Evolutionary conservation across 2,888 invertebrate genomes (phyloP).

Genomic region (Temnothorax ravouxi): DNA sequence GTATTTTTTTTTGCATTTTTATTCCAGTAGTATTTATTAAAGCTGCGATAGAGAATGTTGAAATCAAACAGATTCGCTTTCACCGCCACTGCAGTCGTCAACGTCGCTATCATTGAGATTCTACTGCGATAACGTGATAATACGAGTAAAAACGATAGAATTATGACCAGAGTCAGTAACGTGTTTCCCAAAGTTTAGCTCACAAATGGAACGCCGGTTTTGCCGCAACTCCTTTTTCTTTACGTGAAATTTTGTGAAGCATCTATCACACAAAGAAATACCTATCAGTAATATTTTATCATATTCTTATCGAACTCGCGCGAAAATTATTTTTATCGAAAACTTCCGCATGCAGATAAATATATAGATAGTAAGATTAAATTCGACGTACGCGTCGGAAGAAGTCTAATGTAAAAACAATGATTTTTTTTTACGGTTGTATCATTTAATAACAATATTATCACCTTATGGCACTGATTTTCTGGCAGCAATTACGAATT

Average conservation of each 20-base stretch:
- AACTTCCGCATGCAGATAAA: slow-evolving; percentile 1
- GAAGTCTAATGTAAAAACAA: not conserved
- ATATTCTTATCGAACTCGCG: not conserved
- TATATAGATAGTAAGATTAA: not conserved
- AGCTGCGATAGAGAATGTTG: not conserved
- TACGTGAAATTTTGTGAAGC: not conserved
- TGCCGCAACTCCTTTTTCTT: not conserved
- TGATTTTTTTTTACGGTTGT: not conserved
- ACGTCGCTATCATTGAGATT: slow-evolving; percentile 5
- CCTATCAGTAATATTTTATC: not conserved
- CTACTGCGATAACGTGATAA: slow-evolving; percentile 5
- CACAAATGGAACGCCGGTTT: not conserved
- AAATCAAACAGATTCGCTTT: not conserved
- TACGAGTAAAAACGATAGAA: not conserved
- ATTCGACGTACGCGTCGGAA: not conserved
- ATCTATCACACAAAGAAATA: slow-evolving; percentile 23
- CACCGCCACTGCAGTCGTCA: not conserved
- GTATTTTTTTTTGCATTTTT: not conserved
- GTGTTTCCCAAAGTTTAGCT: not conserved
- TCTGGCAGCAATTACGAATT: slow-evolving; percentile 10
- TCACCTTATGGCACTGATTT: not conserved
- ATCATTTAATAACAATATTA: slow-evolving; percentile 5
- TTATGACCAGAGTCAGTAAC: not conserved
- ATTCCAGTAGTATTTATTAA: not conserved
- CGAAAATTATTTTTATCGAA: not conserved